Evolutionary conservation across 2,113 vertebrate genomes (phyloP), one percentile per base, ranked within the genome.

Genomic region (Leucoraja erinaceus): DNA sequence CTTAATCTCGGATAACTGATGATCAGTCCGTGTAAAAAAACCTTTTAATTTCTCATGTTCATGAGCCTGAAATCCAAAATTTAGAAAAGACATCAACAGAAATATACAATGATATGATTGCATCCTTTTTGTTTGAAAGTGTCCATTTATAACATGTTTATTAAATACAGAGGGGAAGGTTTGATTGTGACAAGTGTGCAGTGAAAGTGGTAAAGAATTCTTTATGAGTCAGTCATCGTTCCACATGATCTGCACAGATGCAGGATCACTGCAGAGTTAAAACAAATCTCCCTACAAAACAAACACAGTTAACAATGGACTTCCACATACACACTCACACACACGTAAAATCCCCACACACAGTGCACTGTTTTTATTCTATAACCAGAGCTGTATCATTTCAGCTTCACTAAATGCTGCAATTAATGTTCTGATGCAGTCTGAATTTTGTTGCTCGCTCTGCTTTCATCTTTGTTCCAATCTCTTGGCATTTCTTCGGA

Each of bases 361-460:
- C 28, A 63, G 81, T n/a, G 28, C 81, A 84, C 22, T n/a, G 81
- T 84, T 66, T n/a, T 88, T 88, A 88, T 63, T 88, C 28, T 61
- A 63, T 16, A 88, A 47, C 61, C 11, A 25, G 56, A 56, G 25
- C 54, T 61, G 25, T 28, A 61, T 61, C 25, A n/a, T 61, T 61
- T 63, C n/a, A 63, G 83, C 54, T 84, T 59, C 47, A 84, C 47
- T 22, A 11, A 12, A 84, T 25, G 59, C 59, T 63, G 83, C 59
- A 88, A 88, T 61, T 25, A 11, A 47, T 11, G 79, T 56, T 22
- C 20, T 47, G 56, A 56, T 56, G n/a, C n/a, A 38, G 22, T 90
- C 90, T 91, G 90, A 22, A 72, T 91, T 91, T 54, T 47, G 12
- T 91, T 54, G 20, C 90, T 68, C 47, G 38, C 31, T 70, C 90